Conservation (phyloP, 2,113 vertebrate genomes). For the Poecilia latipinna region DNA sequence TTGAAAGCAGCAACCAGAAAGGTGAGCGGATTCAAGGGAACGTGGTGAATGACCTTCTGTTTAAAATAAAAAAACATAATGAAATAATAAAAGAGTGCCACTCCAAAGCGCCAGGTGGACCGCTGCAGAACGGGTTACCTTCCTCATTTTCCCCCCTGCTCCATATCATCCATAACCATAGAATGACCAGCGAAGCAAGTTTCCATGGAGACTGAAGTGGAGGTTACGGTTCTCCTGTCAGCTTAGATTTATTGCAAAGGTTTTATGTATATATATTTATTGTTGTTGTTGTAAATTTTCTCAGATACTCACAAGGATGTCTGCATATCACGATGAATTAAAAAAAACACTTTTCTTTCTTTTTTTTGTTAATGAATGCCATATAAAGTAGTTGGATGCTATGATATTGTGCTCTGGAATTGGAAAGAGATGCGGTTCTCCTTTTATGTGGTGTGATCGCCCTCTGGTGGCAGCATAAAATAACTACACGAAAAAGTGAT, state of each 20-base stretch:
- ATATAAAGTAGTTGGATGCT: constrained; percentile 44
- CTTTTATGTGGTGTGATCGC: constrained; percentile 41
- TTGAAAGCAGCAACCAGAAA: background rate
- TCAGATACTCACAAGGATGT: constrained; percentile 4
- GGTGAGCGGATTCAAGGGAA: constrained; percentile 14
- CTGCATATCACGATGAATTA: background rate
- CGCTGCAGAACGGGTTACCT: constrained; percentile 28
- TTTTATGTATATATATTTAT: constrained; percentile 7
- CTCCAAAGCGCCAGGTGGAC: constrained; percentile 32
- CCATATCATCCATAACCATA: constrained; percentile 69
- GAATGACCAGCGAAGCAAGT: constrained; percentile 73
- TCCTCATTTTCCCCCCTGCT: constrained; percentile 24
- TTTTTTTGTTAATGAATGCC: constrained; percentile 20
- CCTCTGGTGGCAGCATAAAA: constrained; percentile 55
- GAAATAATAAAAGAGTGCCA: background rate
- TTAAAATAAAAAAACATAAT: background rate
- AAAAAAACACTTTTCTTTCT: background rate
- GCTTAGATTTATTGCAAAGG: constrained; percentile 63
- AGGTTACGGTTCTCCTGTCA: constrained; percentile 67
- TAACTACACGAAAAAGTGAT: constrained; percentile 41
- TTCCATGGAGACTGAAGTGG: constrained; percentile 79
- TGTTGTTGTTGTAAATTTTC: constrained; percentile 44
- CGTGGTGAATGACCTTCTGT: background rate
- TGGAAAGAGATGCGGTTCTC: constrained; percentile 2
- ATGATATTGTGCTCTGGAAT: constrained; percentile 31